Evolutionary conservation across 1,140 invertebrate species (phyloP).

Genomic region (Teleogryllus occipitalis): DNA sequence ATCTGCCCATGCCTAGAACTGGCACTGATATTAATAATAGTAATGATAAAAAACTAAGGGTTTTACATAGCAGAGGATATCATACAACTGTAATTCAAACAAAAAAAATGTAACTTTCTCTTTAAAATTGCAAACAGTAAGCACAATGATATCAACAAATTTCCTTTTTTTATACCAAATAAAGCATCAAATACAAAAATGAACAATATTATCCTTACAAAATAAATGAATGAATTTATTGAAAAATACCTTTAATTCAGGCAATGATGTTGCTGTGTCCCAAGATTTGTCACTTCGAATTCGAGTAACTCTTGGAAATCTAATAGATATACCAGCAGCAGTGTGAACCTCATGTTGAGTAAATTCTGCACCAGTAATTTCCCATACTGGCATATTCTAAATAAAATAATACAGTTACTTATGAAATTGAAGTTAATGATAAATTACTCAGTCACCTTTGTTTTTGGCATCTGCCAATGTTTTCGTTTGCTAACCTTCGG

Average conservation of each 20-base stretch:
- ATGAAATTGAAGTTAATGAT: too few species aligned
- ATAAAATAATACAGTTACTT: neutral
- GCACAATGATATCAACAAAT: too few species aligned
- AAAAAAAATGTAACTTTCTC: too few species aligned
- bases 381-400: slow-evolving; percentile 65
- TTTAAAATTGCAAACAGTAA: too few species aligned
- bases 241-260: slow-evolving; percentile 49
- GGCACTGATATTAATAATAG: too few species aligned
- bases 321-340: slow-evolving; percentile 82
- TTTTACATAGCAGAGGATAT: too few species aligned
- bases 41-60: too few species aligned
- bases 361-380: slow-evolving; percentile 89
- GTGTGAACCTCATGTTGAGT: slow-evolving; percentile 80
- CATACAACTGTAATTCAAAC: too few species aligned
- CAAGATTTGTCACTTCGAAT: slow-evolving; percentile 78
- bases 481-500: slow-evolving; percentile 48
- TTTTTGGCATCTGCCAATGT: neutral
- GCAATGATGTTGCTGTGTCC: slow-evolving; percentile 69
- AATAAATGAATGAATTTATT: neutral
- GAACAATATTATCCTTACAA: neutral
- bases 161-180: too few species aligned
- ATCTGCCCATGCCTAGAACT: too few species aligned
- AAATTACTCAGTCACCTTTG: neutral
- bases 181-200: neutral
- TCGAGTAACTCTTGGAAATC: slow-evolving; percentile 82